Base-by-base conservation (phyloP, 2,888 invertebrate species). In the Drosophila tanythrix region DNA sequence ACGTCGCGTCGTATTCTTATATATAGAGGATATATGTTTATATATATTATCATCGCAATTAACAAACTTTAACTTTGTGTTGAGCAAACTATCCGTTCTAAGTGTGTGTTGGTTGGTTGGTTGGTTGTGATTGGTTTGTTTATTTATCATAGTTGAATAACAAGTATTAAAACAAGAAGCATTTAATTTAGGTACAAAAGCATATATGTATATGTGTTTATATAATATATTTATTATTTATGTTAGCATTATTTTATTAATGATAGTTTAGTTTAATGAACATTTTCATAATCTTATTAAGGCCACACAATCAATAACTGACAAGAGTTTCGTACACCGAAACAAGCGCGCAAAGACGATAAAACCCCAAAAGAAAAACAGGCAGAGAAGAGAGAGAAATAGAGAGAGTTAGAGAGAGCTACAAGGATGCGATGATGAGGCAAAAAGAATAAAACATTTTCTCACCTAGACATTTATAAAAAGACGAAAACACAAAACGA, bases 101-200 rank as follows among this genome's bases (percentile, higher is more conserved):
- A 53, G 81, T 78, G 77, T 78, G 77, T 77, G 80, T 55, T 35
- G 35, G 55, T 55, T 35, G 25, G 55, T 55, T 35, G 25, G 40
- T 70, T 43, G 25, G 33, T 53, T 65, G 35, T 69, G 53, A 21
- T 46, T 65, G n/a, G 29, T 58, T 51, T 59, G 50, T 60, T 64
- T 64, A 46, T 76, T 63, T 61, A 71, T 66, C 57, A 59, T 72
- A 64, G 59, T 56, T 69, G 52, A 70, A 60, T 81, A 79, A 82
- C 70, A 80, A 73, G 62, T 70, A 74, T 73, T 69, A 72, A 88
- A 87, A 82, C 71, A 83, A 89, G 74, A 86, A 80, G 83, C 80
- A 78, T 74, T 79, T 75, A 77, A 82, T 89, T 87, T 84, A 87
- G 87, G 90, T 87, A 90, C 87, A 89, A 87, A 90, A 90, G 90